Base-by-base conservation (phyloP, 1,140 invertebrate species). In the Helicorthomorpha holstii region DNA sequence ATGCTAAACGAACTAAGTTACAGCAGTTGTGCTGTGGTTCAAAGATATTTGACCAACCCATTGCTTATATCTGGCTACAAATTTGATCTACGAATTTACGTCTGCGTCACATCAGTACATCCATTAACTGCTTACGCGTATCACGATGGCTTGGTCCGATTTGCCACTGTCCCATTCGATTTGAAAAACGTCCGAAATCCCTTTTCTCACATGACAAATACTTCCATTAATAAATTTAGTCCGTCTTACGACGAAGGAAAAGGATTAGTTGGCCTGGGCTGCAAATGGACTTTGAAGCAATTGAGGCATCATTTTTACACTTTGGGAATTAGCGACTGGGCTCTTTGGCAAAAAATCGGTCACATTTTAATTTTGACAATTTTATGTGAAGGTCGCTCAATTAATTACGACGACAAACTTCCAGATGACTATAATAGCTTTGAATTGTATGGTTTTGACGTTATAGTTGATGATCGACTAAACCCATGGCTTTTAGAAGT, bases 401-500 rank as follows among this genome's bases (percentile, higher is more conserved):
- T 63, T n/a, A 7, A 7, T 26, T 26, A 7, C 4, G 25, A 27
- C 14, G 25, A n/a, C 10, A n/a, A n/a, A n/a, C n/a, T n/a, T n/a
- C n/a, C n/a, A n/a, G n/a, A n/a, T n/a, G n/a, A n/a, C n/a, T n/a
- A n/a, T n/a, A 10, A 3, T 7, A 48, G 44, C 62, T 92, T 91
- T 63, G 87, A 93, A 63, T 83, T 91, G 61, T 89, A 90, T 60
- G 89, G 89, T 21, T 92, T 92, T 58, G 88, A 93, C 60, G 82
- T 94, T 27, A 74, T 94, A n/a, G 82, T 93, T 43, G 89, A 93
- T 60, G 78, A 80, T 47, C 74, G 78, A 53, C 63, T 92, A 25
- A 85, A 85, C 49, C 88, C 89, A 0, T 91, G 86, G 85, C 69
- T 93, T 2, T 73, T 94, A 1, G 88, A 94, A 71, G 85, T 89